Conservation (phyloP, 2,113 vertebrate genomes). For the Planiliza haematocheilus region DNA sequence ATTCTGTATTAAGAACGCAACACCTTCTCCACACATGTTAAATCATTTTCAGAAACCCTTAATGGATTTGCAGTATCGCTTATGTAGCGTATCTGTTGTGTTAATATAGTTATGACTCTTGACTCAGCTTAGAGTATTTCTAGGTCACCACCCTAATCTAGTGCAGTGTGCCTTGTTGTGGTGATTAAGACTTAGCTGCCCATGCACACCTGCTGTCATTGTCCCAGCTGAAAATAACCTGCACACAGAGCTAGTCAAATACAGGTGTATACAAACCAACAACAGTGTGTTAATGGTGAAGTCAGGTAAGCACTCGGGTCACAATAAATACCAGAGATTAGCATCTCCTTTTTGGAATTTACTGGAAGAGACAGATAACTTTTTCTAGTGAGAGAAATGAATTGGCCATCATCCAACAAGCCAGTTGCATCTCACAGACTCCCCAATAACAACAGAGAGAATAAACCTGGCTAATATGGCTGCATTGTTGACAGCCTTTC, state of each 20-base stretch:
- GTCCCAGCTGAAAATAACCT: slow-evolving; percentile 58
- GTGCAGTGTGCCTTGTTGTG: slow-evolving; percentile 36
- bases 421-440: neutral
- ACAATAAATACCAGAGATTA: neutral
- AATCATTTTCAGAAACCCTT: no score
- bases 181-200: slow-evolving; percentile 44
- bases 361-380: no score
- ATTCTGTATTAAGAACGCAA: no score
- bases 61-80: no score
- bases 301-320: slow-evolving; percentile 1
- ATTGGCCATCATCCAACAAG: neutral
- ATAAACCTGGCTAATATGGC: neutral
- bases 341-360: no score
- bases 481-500: neutral
- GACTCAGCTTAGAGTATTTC: slow-evolving; percentile 28
- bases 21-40: no score
- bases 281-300: neutral
- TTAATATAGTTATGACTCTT: slow-evolving; percentile 24
- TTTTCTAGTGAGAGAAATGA: no score
- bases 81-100: neutral
- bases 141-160: slow-evolving; percentile 25
- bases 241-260: slow-evolving; percentile 20
- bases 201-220: slow-evolving; percentile 3
- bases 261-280: slow-evolving; percentile 26
- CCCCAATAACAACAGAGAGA: neutral